Evolutionary conservation across 1,140 invertebrate species (phyloP), one percentile per base, ranked within the genome.

Genomic region (Schmidtea mediterranea): DNA sequence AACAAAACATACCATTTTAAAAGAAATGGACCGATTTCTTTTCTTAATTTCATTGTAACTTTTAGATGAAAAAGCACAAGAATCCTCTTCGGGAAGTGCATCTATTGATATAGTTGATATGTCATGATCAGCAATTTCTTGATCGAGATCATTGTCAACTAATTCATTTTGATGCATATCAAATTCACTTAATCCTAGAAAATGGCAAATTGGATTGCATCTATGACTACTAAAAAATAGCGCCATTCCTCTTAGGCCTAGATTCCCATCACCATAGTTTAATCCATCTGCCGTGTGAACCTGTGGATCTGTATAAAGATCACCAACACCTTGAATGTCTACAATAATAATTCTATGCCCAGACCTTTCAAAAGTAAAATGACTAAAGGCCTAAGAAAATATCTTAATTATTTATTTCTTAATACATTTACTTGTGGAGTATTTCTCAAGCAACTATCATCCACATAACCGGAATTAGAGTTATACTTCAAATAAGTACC

Each of bases 311-410:
- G 72, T 74, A 57, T 74, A 74, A 12, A 74, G 58, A 59, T 74
- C 72, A 10, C 71, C 72, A 19, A 74, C 72, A n/a, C 72, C 72
- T 59, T 74, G 72, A 49, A 74, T 68, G 53, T 74, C 72, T n/a
- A 74, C 72, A 5, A 74, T 69, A 49, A 74, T 73, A 53, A 73
- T 51, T 55, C 72, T 63, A 58, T 74, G 72, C 6, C 71, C 72
- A 24, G 70, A 72, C 40, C 69, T 57, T 57, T 74, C 73, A 66
- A 74, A 74, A 2, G 73, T 73, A 55, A 74, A 74, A 55, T 74
- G 73, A 55, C 71, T 72, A 56, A 74, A 73, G 6, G 73, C 71
- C 61, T 70, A 50, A 2, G 53, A 53, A 12, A 49, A 38, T 10
- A 32, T 6, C 3, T 3, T 32, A 6, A 32, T 32, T 32, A 32